Evolutionary conservation across 2,888 invertebrate species (phyloP), one percentile per base, ranked within the genome.

Genomic region (Calliopum simillimum): DNA sequence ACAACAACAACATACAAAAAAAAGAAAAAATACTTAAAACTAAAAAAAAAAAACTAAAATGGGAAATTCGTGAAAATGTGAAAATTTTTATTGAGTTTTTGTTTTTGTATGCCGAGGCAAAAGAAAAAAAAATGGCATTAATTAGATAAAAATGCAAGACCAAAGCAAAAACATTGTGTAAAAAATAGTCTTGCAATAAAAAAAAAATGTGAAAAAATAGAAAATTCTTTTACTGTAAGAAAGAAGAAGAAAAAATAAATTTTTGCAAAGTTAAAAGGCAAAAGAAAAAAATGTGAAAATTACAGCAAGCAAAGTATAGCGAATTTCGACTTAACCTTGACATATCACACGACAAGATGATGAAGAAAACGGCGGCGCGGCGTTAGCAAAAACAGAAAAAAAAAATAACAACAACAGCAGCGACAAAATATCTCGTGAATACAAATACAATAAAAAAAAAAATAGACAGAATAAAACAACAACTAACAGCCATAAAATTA

Each of bases 261-360:
- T 6, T 8, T 33, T 33, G 33, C 1, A 8, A 33, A 33, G 8
- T 33, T 33, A 33, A 33, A 33, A 33, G 8, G 8, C 8, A 2
- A 5, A 19, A 21, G 13, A 23, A 53, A 64, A 33, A 66, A 16
- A 25, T 25, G 4, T 8, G 16, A 23, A 67, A 67, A 67, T 67
- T 33, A 11, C 25, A 14, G 46, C 56, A 56, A 11, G 23, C 14
- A 23, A 56, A 21, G 55, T 46, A 25, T 56, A 25, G 66, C 66
- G 61, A 44, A 46, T 61, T 61, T 43, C 44, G 56, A 75, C 76
- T 76, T 80, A 80, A 80, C 80, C 80, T 80, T 80, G 80, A 80
- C 79, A 80, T 78, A 79, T 79, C 77, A 77, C 77, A 76, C 73
- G 72, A 78, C 72, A 76, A 73, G 76, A 76, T 72, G 71, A 69